These are phyloP conservation scores for Caenorhabditis japonica DNA, from an alignment of 2,888 invertebrate species.

Conservation along the genomic window DNA sequence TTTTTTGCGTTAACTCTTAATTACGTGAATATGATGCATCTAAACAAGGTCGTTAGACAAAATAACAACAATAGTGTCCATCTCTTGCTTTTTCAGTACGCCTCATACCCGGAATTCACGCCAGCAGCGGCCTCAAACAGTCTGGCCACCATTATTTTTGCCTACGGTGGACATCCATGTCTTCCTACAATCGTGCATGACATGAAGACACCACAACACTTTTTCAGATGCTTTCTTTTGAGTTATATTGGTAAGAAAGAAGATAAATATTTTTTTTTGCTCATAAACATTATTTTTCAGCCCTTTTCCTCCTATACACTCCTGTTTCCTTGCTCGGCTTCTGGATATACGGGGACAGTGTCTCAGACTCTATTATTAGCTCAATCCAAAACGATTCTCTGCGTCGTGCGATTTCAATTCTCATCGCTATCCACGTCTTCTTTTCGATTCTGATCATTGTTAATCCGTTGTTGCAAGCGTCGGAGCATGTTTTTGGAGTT, in stretches of 20 bases:
- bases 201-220: conserved; percentile 56
- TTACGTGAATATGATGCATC: no score
- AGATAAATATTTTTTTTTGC: no score
- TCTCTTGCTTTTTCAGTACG: conserved; percentile 34
- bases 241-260: conserved; percentile 54
- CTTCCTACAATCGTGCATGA: conserved; percentile 59
- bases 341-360: conserved; percentile 53
- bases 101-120: conserved; percentile 30
- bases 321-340: conserved; percentile 53
- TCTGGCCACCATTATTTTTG: conserved; percentile 58
- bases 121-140: conserved; percentile 29
- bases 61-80: no score
- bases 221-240: conserved; percentile 40
- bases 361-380: conserved; percentile 50
- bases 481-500: conserved; percentile 49
- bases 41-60: no score
- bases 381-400: conserved; percentile 52
- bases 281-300: conserved; percentile 17
- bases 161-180: conserved; percentile 59
- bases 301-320: conserved; percentile 51
- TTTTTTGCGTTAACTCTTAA: no score
- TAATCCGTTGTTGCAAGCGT: conserved; percentile 55
- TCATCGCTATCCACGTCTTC: conserved; percentile 58
- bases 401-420: conserved; percentile 37
- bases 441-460: conserved; percentile 58